Percentiles rank a stretch among this genome's conserved stretches.
phyloP scores from a whole-genome alignment of 1,140 invertebrate genomes.

The Calosoma granatense region DNA sequence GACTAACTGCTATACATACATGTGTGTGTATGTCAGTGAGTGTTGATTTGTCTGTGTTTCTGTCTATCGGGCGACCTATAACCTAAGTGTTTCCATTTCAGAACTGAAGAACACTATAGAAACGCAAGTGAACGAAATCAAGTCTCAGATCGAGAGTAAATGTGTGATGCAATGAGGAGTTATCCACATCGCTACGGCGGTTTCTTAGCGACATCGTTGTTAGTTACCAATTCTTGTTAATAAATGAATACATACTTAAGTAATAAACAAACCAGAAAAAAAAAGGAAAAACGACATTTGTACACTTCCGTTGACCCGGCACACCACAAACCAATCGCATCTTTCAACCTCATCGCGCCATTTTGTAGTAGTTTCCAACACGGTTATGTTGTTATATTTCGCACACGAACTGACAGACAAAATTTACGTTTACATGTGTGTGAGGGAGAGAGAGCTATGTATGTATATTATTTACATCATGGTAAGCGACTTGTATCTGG shows the following conservation, averaged over 20 bases:
- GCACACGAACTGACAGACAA: too few species aligned
- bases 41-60: slow-evolving; percentile 20
- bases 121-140: slow-evolving; percentile 88
- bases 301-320: background rate
- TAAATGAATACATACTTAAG: background rate
- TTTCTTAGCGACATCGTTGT: slow-evolving; percentile 10
- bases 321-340: slow-evolving; percentile 2
- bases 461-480: too few species aligned
- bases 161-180: slow-evolving; percentile 74
- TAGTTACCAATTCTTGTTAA: slow-evolving; percentile 10
- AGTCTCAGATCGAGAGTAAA: slow-evolving; percentile 88
- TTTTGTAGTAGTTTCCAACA: background rate
- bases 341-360: background rate
- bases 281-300: slow-evolving; percentile 3
- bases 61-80: background rate
- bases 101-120: slow-evolving; percentile 91
- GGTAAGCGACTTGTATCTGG: too few species aligned
- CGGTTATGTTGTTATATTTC: too few species aligned
- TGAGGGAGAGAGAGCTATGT: too few species aligned
- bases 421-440: too few species aligned
- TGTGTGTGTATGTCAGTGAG: slow-evolving; percentile 20
- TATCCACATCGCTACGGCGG: slow-evolving; percentile 19
- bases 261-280: slow-evolving; percentile 7
- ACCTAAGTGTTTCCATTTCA: slow-evolving; percentile 47
- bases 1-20: slow-evolving; percentile 11